A percentile compares a stretch with the other conserved stretches of the same genome.
Evolutionary conservation across 2,888 invertebrate genomes (phyloP).

Genomic region (Idaea biselata): DNA sequence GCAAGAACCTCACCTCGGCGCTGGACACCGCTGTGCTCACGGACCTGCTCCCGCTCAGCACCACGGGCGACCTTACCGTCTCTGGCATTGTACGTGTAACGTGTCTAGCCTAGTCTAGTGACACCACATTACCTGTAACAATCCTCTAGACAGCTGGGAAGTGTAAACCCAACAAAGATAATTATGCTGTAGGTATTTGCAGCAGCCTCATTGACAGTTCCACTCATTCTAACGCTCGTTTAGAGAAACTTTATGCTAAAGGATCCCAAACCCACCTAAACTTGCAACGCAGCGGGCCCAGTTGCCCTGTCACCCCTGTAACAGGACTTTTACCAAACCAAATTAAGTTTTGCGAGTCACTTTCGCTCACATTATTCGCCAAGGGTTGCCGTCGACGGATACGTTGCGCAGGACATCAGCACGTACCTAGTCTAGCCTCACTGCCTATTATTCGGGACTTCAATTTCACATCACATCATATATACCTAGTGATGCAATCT

Average conservation of each 20-base stretch:
- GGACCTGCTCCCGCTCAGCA: conserved; percentile 92
- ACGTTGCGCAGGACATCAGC: too few relatives aligned
- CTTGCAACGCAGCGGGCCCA: neutral
- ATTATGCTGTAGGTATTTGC: too few relatives aligned
- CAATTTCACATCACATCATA: neutral
- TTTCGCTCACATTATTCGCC: neutral
- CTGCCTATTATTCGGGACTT: too few relatives aligned
- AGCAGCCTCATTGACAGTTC: too few relatives aligned
- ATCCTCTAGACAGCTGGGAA: too few relatives aligned
- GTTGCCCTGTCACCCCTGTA: neutral
- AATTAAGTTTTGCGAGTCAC: neutral
- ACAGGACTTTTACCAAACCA: neutral
- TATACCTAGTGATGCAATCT: neutral
- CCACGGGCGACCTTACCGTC: conserved; percentile 91
- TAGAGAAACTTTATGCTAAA: neutral
- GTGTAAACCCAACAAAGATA: neutral
- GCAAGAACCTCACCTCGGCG: conserved; percentile 87
- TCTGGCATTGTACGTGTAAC: conserved; percentile 90
- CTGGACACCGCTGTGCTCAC: conserved; percentile 94
- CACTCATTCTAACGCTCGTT: too few relatives aligned
- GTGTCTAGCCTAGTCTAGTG: neutral
- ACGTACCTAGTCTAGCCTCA: too few relatives aligned
- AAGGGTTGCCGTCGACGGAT: too few relatives aligned
- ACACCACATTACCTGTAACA: too few relatives aligned
- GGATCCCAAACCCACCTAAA: conserved; percentile 5